Evolutionary conservation across 2,888 invertebrate species (phyloP).

Genomic region (Scaptomyza caliginosa): DNA sequence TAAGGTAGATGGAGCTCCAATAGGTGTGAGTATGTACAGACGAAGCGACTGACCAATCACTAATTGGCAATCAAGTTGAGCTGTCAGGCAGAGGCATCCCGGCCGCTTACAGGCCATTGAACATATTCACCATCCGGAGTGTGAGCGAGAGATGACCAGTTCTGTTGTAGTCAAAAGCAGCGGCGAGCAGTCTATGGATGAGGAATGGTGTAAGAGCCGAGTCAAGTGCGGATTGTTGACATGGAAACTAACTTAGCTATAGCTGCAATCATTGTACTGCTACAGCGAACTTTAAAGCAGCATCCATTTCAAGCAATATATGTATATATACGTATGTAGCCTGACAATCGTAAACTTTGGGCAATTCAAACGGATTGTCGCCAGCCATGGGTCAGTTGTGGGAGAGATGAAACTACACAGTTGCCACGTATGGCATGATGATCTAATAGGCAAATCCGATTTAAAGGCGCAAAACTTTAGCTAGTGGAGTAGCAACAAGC

Average conservation of each 20-base stretch:
- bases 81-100: conserved; percentile 20
- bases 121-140: conserved; percentile 24
- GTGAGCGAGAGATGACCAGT: conserved; percentile 27
- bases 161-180: conserved; percentile 26
- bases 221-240: conserved; percentile 49
- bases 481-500: conserved; percentile 7
- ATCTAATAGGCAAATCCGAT: conserved; percentile 28
- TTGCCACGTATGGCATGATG: background rate
- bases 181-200: background rate
- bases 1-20: background rate
- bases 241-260: conserved; percentile 64
- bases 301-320: conserved; percentile 40
- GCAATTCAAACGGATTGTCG: conserved; percentile 2
- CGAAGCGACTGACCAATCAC: conserved; percentile 35
- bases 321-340: too few relatives aligned
- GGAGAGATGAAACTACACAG: background rate
- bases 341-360: conserved; percentile 57
- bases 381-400: conserved; percentile 10
- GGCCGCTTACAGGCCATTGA: conserved; percentile 60
- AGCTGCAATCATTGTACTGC: conserved; percentile 45
- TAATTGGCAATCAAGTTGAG: conserved; percentile 60
- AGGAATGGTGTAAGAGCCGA: background rate
- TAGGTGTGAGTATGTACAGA: conserved; percentile 6
- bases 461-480: conserved; percentile 7
- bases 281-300: conserved; percentile 53